phyloP scores from a whole-genome alignment of 2,797 vertebrate species.

The Amphiprion clarkii region DNA sequence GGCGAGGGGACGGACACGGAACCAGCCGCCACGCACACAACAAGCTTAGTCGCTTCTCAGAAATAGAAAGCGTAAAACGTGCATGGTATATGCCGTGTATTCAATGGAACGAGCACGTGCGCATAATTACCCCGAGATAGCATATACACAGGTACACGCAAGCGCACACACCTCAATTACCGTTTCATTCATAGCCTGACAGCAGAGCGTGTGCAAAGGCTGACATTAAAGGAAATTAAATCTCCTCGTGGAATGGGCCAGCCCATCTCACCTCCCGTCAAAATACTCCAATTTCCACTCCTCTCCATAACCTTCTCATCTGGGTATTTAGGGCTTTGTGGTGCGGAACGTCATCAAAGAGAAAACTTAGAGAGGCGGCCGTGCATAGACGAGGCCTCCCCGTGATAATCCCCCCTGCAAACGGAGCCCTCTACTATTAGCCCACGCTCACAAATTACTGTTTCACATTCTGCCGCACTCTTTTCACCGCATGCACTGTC shows the following conservation, averaged over 20 bases:
- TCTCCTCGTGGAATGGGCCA: constrained; percentile 74
- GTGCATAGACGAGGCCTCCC: constrained; percentile 68
- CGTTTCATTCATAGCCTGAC: constrained; percentile 73
- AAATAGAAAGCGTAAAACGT: constrained; percentile 13
- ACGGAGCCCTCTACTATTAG: constrained; percentile 70
- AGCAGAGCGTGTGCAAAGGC: constrained; percentile 64
- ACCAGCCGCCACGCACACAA: constrained; percentile 12
- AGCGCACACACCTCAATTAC: constrained; percentile 72
- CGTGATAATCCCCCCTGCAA: constrained; percentile 73
- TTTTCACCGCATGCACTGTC: constrained; percentile 41
- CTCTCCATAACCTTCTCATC: constrained; percentile 78
- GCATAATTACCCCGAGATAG: constrained; percentile 55
- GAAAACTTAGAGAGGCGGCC: constrained; percentile 70
- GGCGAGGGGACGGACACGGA: constrained; percentile 40
- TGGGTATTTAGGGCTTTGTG: constrained; percentile 83
- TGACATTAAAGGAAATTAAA: constrained; percentile 84
- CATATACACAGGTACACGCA: constrained; percentile 53
- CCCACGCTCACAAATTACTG: constrained; percentile 62
- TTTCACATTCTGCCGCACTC: constrained; percentile 47
- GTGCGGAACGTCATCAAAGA: constrained; percentile 81
- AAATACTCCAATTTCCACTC: constrained; percentile 69
- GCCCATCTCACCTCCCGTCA: constrained; percentile 77
- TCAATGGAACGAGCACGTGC: constrained; percentile 46
- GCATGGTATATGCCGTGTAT: constrained; percentile 21
- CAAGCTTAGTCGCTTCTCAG: neutral